Evolutionary conservation across 2,888 invertebrate species (phyloP), one percentile per base, ranked within the genome.

Genomic region (Theristus sp.): DNA sequence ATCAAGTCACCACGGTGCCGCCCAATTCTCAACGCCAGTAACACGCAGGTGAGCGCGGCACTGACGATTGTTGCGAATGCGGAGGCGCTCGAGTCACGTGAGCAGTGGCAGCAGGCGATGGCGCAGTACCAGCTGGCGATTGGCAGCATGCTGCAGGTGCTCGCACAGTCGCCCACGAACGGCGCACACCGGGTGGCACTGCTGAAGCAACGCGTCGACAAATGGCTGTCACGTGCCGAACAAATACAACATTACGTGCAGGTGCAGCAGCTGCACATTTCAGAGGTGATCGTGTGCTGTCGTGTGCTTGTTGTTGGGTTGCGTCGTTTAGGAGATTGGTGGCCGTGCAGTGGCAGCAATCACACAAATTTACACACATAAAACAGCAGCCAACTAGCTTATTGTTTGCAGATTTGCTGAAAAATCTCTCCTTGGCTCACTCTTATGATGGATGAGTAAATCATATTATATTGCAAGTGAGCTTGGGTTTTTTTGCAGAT

Each of bases 51-150:
- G 1, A 27, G 28, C 6, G 63, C 63, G 30, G 63, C 63, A 2
- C 53, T 61, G 30, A 54, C 57, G 20, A 55, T 63, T 10, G 46
- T 55, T 10, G 22, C 29, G 30, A 29, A 27, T n/a, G 61, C 61
- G 20, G 56, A 59, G 47, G 54, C 56, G 26, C 47, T 61, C 22
- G 58, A 61, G 31, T 27, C 46, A 10, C 30, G 49, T 1, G 59
- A 53, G 22, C n/a, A 52, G 22, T 29, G 6, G 29, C 25, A 31
- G 2, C 58, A 54, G 1, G 61, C 63, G 2, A 24, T 61, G 13
- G 28, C 29, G 20, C 61, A 63, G 28, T 63, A 63, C 55, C 49
- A 56, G 28, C 46, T 61, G 22, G 61, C 59, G 17, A 57, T 63
- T 17, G 63, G 59, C 25, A 53, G 49, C 52, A 57, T 57, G 53